Evolutionary conservation across 1,140 invertebrate genomes (phyloP), one percentile per base, ranked within the genome.

Genomic region (Pantala flavescens): DNA sequence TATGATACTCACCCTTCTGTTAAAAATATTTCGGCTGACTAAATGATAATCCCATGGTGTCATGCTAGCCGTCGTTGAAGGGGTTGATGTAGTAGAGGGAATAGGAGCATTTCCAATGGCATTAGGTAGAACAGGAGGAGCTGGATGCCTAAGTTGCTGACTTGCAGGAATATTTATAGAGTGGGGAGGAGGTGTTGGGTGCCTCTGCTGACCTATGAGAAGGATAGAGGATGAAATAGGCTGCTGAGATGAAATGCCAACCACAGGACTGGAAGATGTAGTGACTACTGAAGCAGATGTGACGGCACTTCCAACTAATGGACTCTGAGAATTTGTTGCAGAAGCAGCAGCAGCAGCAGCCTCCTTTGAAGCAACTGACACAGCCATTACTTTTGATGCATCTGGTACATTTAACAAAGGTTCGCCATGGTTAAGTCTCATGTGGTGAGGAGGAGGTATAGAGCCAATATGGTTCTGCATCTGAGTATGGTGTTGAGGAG

Each of bases 31-130:
- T 14, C 49, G 49, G 49, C 49, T 63, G 49, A 63, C 49, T 21
- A 63, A 21, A 24, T 71, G 71, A 16, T 71, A 71, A 71, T 71
- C 71, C 71, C 71, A 71, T 14, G 71, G 14, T 19, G 71, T 71
- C 71, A 71, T 71, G 9, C 1, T 24, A 9, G 71, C 10, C 3
- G 49, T 63, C 3, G 49, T 63, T 21, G 49, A 19, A 12, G 49
- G 49, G 12, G 49, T 3, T 19, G 49, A 63, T 19, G 49, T 63
- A 7, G 5, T 19, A 16, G 49, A 63, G 5, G 49, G 49, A 3
- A 12, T 7, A 21, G 49, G 49, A 3, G n/a, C 49, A 3, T 12
- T 63, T 16, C 16, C 49, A 63, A 63, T 63, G 49, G 49, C 14
- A 63, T 16, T 16, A 21, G 49, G 49, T 5, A 63, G 14, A 21